phyloP scores from a whole-genome alignment of 2,888 invertebrate species.

The Trichacis sp. region DNA sequence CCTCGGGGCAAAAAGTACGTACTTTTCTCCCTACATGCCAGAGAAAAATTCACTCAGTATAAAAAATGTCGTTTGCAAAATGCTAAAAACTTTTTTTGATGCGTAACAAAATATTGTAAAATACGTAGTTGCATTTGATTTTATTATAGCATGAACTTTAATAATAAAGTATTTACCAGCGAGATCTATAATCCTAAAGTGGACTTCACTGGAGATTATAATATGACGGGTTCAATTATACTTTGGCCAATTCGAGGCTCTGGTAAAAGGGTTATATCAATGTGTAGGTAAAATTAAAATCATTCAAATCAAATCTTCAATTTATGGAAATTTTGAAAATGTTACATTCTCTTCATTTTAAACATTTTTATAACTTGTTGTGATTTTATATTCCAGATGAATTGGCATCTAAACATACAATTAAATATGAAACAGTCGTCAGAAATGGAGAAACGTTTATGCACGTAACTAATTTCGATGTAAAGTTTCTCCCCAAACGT shows the following conservation, averaged over 20 bases:
- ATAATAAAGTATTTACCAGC: constrained; percentile 70
- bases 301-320: too few species aligned
- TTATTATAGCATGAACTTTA: too few species aligned
- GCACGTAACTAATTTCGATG: constrained; percentile 75
- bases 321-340: too few species aligned
- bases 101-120: too few species aligned
- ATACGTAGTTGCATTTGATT: too few species aligned
- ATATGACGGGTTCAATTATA: constrained; percentile 77
- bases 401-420: constrained; percentile 74
- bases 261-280: constrained; percentile 77
- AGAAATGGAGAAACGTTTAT: constrained; percentile 76
- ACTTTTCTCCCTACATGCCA: too few species aligned
- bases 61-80: too few species aligned
- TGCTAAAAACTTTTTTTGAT: too few species aligned
- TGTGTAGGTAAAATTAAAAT: constrained; percentile 71
- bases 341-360: too few species aligned
- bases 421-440: constrained; percentile 74
- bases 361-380: too few species aligned
- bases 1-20: too few species aligned
- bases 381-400: constrained; percentile 71
- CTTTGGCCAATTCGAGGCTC: constrained; percentile 77
- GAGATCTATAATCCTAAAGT: constrained; percentile 73
- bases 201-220: constrained; percentile 77
- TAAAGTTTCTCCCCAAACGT: constrained; percentile 74
- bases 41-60: too few species aligned